These are phyloP conservation scores for Aurelia aurita complex sp. Pacific DNA, from an alignment of 30 jellyfish, hydroid and myxozoan species.

Conservation along the genomic window DNA sequence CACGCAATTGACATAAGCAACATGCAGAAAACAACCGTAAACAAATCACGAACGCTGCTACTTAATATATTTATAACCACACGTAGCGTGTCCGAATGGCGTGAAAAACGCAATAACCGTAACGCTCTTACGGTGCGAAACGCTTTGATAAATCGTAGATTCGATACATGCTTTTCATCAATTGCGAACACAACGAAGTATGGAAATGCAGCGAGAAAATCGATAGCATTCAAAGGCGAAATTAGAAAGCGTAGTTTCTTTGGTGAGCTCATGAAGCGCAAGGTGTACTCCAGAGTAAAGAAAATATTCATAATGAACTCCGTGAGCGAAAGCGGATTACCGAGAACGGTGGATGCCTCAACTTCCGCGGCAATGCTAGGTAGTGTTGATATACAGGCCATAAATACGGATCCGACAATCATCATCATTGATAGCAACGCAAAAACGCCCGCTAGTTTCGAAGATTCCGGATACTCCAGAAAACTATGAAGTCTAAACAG, in stretches of 20 bases:
- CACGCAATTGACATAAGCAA: conserved; percentile 54
- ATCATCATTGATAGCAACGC: conserved; percentile 64
- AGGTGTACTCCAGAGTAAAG: conserved; percentile 47
- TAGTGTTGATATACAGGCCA: conserved; percentile 81
- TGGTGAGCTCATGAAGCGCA: conserved; percentile 55
- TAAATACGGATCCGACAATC: conserved; percentile 64
- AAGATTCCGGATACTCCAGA: conserved; percentile 86
- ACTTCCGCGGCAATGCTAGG: conserved; percentile 35
- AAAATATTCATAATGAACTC: conserved; percentile 61
- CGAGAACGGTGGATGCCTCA: conserved; percentile 4
- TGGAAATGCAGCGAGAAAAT: conserved; percentile 65
- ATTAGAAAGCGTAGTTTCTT: conserved; percentile 26
- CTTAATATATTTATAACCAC: conserved; percentile 61
- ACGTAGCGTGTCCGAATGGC: conserved; percentile 66
- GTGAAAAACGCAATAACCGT: conserved; percentile 78
- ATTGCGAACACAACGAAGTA: conserved; percentile 56
- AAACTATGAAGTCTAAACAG: conserved; percentile 23
- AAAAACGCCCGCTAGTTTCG: conserved; percentile 70
- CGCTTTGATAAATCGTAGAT: conserved; percentile 58
- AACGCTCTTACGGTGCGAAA: conserved; percentile 76
- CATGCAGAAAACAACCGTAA: conserved; percentile 64
- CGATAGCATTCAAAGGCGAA: conserved; percentile 61
- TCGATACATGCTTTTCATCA: conserved; percentile 51
- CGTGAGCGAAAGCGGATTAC: conserved; percentile 31
- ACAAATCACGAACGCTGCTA: conserved; percentile 67